phyloP scores from a whole-genome alignment of 2,113 vertebrate species.

The Semicossyphus pulcher region DNA sequence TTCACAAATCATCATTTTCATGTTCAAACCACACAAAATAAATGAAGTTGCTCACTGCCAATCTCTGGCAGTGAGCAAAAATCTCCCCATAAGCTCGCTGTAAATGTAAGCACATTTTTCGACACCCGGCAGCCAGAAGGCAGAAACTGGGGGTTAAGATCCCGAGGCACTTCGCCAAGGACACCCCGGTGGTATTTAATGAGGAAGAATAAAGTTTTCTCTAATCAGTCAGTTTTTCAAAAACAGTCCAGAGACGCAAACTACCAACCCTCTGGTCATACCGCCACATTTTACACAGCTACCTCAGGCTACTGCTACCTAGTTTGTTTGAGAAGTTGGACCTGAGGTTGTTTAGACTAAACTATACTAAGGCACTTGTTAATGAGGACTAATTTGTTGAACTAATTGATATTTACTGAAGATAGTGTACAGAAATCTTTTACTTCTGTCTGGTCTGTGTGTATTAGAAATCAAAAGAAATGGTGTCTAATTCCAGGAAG shows the following conservation, averaged over 20 bases:
- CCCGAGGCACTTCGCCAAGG: conserved; percentile 21
- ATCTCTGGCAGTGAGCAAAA: background rate
- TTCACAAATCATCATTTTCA: conserved; percentile 4
- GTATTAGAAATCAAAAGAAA: background rate
- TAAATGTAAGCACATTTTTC: background rate
- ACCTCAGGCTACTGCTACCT: background rate
- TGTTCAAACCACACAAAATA: conserved; percentile 5
- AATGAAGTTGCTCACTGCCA: background rate
- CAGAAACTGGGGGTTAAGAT: too few relatives aligned
- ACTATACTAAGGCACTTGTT: background rate
- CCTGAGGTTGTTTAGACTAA: background rate
- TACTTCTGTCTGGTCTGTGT: background rate
- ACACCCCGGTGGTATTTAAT: conserved; percentile 22
- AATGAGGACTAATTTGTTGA: background rate
- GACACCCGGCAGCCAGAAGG: too few relatives aligned
- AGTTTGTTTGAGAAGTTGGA: background rate
- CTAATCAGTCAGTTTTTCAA: conserved; percentile 1
- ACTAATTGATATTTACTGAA: background rate
- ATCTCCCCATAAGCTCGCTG: background rate
- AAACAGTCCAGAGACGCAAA: conserved; percentile 11
- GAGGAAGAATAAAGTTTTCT: conserved; percentile 16
- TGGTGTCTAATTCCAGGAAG: background rate
- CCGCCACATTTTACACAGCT: background rate
- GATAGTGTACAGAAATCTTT: background rate
- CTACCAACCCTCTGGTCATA: background rate